These are phyloP conservation scores for Eupithecia tripunctaria DNA, from an alignment of 2,888 invertebrate genomes.

Conservation along the genomic window DNA sequence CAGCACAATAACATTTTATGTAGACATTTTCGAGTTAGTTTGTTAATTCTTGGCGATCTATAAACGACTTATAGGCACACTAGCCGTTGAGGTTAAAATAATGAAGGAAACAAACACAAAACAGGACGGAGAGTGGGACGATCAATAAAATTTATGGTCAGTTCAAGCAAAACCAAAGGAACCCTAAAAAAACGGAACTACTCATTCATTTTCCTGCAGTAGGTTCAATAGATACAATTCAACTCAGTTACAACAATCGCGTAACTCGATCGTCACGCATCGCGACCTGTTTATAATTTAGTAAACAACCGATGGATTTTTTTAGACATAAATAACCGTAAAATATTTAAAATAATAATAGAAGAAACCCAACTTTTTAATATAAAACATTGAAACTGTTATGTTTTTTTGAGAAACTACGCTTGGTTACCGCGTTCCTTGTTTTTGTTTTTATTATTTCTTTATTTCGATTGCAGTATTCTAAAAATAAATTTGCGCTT, in stretches of 20 bases:
- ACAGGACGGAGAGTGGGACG: no score
- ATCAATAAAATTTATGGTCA: no score
- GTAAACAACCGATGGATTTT: not conserved
- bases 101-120: no score
- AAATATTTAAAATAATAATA: not conserved
- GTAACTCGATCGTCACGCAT: not conserved
- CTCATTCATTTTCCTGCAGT: not conserved
- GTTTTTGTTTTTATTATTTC: no score
- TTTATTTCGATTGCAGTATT: not conserved
- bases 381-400: not conserved
- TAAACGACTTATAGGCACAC: no score
- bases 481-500: not conserved
- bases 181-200: not conserved
- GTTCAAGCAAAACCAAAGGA: not conserved
- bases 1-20: no score
- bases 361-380: not conserved
- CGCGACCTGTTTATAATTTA: not conserved
- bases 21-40: no score
- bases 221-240: not conserved
- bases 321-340: not conserved
- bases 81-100: no score
- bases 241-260: not conserved
- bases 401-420: not conserved
- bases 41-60: no score
- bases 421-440: no score